Conservation (phyloP, 1,140 invertebrate genomes). For the Elysia chlorotica region DNA sequence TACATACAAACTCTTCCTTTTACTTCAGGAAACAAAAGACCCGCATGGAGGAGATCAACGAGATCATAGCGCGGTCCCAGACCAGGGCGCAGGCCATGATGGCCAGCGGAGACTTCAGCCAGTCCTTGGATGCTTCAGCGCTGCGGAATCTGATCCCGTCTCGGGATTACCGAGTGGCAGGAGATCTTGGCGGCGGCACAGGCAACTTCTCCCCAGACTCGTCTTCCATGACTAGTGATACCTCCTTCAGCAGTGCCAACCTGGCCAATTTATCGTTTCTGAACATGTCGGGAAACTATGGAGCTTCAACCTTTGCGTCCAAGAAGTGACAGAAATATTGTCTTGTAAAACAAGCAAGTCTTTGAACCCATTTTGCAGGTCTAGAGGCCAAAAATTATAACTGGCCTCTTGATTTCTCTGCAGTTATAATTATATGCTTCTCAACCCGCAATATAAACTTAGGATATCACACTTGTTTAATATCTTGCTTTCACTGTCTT, state of each 20-base stretch:
- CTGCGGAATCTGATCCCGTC: slow-evolving; percentile 24
- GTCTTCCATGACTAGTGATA: slow-evolving; percentile 22
- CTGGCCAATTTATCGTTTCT: slow-evolving; percentile 26
- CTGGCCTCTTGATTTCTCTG: no score
- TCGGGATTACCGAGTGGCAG: slow-evolving; percentile 23
- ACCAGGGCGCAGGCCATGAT: slow-evolving; percentile 51
- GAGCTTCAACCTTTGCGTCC: neutral
- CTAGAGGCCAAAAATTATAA: neutral
- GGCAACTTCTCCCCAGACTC: slow-evolving; percentile 23
- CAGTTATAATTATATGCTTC: no score
- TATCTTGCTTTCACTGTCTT: no score
- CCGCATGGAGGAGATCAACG: slow-evolving; percentile 57
- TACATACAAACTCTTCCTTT: no score
- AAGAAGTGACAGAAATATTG: neutral
- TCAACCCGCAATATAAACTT: no score
- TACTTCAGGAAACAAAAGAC: slow-evolving; percentile 46
- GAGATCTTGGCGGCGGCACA: no score
- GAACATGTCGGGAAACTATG: slow-evolving; percentile 23
- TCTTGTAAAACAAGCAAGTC: neutral
- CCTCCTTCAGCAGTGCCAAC: slow-evolving; percentile 16
- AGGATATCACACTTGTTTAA: no score
- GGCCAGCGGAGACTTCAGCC: slow-evolving; percentile 39
- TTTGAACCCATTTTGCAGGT: neutral
- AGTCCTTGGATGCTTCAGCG: slow-evolving; percentile 31
- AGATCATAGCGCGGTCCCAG: slow-evolving; percentile 54